Base-by-base conservation (phyloP, 2,113 vertebrate genomes). In the Elephantulus edwardii region DNA sequence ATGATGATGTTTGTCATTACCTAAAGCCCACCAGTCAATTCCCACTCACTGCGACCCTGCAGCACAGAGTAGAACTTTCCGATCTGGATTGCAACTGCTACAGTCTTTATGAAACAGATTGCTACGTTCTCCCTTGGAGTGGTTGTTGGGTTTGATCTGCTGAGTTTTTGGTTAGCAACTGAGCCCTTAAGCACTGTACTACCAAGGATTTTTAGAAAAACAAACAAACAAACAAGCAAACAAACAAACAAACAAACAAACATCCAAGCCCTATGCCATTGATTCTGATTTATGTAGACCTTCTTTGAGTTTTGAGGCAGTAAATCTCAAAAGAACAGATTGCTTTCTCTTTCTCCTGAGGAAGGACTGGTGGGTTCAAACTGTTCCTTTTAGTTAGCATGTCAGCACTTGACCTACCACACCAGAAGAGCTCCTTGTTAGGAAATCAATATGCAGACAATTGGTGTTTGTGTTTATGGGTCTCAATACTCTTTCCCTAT, bases 391-490 rank as follows among this genome's bases (percentile, higher is more conserved):
- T n/a, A n/a, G n/a, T n/a, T n/a, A n/a, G n/a, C n/a, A n/a, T n/a
- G n/a, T n/a, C n/a, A n/a, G n/a, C n/a, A n/a, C n/a, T n/a, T n/a
- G n/a, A n/a, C n/a, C n/a, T n/a, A n/a, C n/a, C n/a, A n/a, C n/a
- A n/a, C n/a, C n/a, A n/a, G n/a, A n/a, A 56, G 16, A 56, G 4
- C 22, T 56, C 14, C 16, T 66, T n/a, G 60, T 68, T 50, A 85
- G 64, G 22, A 77, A 87, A 91, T 50, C 81, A 83, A 44, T 89
- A 90, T 71, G n/a, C 40, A 33, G 30, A 72, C n/a, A 52, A 71
- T n/a, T 79, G 71, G 22, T 82, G 20, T 46, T 86, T 84, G 68
- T 89, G 72, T 66, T 85, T 89, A 54, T 91, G 68, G n/a, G 40
- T 85, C 26, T 87, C 11, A 90, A 35, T 6, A 2, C 12, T n/a